A percentile compares a stretch with the other conserved stretches of the same genome.
phyloP scores from a whole-genome alignment of 1,140 invertebrate genomes.

The Nixonia krombeini region DNA sequence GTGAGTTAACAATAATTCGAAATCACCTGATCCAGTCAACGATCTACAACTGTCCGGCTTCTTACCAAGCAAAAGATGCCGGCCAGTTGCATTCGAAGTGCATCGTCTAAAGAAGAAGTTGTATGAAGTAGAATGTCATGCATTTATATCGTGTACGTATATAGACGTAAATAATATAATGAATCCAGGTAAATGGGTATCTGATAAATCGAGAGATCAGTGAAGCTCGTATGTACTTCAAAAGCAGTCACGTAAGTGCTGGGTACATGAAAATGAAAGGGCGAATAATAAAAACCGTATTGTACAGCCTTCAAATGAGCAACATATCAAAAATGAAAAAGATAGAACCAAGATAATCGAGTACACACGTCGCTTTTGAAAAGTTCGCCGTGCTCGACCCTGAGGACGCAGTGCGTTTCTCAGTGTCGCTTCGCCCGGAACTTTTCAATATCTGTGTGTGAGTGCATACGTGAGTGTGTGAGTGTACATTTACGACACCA shows the following conservation, averaged over 20 bases:
- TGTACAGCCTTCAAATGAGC: conserved; percentile 41
- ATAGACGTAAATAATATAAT: conserved; percentile 49
- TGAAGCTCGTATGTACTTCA: conserved; percentile 48
- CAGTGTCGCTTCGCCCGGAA: conserved; percentile 7
- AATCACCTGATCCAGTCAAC: conserved; percentile 11
- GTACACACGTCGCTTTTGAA: conserved; percentile 2
- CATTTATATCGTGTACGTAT: conserved; percentile 50
- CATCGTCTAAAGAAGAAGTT: conserved; percentile 46
- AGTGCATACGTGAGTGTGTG: conserved; percentile 44
- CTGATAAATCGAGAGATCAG: conserved; percentile 45
- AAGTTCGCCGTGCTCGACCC: neutral
- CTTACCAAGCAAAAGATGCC: conserved; percentile 48
- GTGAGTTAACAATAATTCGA: neutral
- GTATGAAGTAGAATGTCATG: conserved; percentile 48
- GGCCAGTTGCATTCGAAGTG: conserved; percentile 38
- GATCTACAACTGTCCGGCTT: conserved; percentile 35
- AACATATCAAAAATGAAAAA: neutral
- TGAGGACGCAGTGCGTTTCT: neutral
- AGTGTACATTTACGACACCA: conserved; percentile 1
- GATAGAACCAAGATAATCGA: neutral
- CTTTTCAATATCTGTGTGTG: conserved; percentile 48
- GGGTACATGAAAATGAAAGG: conserved; percentile 47
- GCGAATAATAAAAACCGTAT: conserved; percentile 42
- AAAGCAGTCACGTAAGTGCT: conserved; percentile 53
- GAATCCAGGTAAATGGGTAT: conserved; percentile 47